These are phyloP conservation scores for Mythimna vitellina DNA, from an alignment of 2,888 invertebrate species.

Conservation along the genomic window DNA sequence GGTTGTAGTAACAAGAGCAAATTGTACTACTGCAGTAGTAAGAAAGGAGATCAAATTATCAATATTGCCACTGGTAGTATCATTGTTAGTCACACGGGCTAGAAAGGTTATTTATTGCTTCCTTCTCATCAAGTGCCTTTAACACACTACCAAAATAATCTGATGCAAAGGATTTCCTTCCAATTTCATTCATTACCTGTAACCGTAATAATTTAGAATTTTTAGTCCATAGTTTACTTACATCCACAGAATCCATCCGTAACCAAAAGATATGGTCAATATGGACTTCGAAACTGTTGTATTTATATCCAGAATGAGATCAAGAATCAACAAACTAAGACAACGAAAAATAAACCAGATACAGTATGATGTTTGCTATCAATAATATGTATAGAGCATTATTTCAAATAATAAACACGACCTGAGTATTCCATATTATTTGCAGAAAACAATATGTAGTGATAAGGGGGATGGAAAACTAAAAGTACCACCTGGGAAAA, in stretches of 20 bases:
- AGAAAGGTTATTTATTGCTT: too few species aligned
- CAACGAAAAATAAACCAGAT: not conserved
- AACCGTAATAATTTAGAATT: not conserved
- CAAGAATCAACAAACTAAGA: conserved; percentile 1
- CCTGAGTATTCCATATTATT: conserved; percentile 24
- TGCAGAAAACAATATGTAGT: conserved; percentile 30
- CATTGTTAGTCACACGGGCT: too few species aligned
- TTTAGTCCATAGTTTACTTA: not conserved
- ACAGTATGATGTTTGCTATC: conserved; percentile 23
- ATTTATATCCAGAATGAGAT: not conserved
- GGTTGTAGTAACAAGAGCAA: too few species aligned
- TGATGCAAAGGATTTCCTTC: not conserved
- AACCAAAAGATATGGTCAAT: conserved; percentile 13
- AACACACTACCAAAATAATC: too few species aligned
- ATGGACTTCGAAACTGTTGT: conserved; percentile 18
- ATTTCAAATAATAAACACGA: not conserved
- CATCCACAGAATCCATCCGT: conserved; percentile 31
- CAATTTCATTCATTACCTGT: too few species aligned
- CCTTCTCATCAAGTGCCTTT: not conserved
- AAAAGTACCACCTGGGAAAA: conserved; percentile 69
- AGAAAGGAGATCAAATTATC: too few species aligned
- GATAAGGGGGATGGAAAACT: conserved; percentile 65
- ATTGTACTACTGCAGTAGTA: too few species aligned
- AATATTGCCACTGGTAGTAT: too few species aligned
- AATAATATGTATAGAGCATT: not conserved